phyloP scores from a whole-genome alignment of 2,888 invertebrate species.

The Ophion ventricosus region DNA sequence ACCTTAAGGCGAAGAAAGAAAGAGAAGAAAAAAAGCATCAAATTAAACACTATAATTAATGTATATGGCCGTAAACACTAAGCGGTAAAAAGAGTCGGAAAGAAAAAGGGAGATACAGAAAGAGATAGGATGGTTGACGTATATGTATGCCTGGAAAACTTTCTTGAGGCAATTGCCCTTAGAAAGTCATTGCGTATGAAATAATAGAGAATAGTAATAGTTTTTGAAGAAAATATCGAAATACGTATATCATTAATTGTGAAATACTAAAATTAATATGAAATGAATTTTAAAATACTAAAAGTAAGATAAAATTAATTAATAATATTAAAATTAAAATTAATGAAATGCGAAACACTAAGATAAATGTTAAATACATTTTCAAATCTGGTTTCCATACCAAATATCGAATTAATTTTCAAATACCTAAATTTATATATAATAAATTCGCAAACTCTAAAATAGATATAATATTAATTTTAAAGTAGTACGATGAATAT shows the following conservation, averaged over 20 bases:
- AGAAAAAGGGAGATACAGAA: not conserved
- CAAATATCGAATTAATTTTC: no score
- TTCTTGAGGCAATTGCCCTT: not conserved
- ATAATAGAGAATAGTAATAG: not conserved
- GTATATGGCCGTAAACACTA: not conserved
- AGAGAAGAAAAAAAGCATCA: not conserved
- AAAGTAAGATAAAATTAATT: not conserved
- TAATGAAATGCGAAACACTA: no score
- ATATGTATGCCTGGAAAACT: not conserved
- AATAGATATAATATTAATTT: no score
- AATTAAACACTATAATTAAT: conserved; percentile 1
- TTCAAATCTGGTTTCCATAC: no score
- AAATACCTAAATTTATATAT: no score
- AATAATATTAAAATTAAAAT: not conserved
- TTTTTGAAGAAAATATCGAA: not conserved
- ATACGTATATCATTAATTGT: not conserved
- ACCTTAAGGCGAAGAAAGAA: not conserved
- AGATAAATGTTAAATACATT: no score
- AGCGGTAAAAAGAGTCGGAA: not conserved
- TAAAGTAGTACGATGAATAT: no score
- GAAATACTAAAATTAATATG: not conserved
- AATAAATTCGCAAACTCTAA: no score
- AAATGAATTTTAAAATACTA: not conserved
- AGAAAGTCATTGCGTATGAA: not conserved
- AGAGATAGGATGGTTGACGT: not conserved